These are phyloP conservation scores for Panopea generosa DNA, from an alignment of 2,888 invertebrate species.

Conservation along the genomic window DNA sequence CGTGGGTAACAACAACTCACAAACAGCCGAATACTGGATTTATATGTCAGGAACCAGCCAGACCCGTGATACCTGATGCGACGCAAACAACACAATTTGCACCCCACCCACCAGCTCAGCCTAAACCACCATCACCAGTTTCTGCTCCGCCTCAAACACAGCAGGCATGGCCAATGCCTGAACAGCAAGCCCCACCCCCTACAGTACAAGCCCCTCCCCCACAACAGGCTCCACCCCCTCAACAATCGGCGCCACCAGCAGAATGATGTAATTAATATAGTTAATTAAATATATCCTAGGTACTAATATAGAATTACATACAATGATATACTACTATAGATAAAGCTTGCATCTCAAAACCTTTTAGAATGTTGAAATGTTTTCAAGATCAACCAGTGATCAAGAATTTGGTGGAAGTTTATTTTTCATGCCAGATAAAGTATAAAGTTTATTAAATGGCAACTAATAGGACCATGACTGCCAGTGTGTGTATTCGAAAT, in stretches of 20 bases:
- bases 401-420: too few species aligned
- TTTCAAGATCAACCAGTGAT: too few species aligned
- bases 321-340: too few species aligned
- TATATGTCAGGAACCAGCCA: conserved; percentile 20
- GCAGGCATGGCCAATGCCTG: conserved; percentile 47
- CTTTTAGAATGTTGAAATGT: too few species aligned
- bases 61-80: conserved; percentile 53
- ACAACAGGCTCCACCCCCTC: conserved; percentile 41
- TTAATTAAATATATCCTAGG: not conserved
- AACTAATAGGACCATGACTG: too few species aligned
- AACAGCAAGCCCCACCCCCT: conserved; percentile 25
- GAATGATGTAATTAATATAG: conserved; percentile 38
- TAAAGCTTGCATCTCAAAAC: too few species aligned
- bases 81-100: conserved; percentile 63
- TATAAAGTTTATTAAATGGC: too few species aligned
- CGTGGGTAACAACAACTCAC: conserved; percentile 68
- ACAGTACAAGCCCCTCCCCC: conserved; percentile 44
- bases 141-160: conserved; percentile 15
- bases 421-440: too few species aligned
- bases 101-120: conserved; percentile 65
- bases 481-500: too few species aligned
- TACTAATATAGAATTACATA: too few species aligned
- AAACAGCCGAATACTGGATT: conserved; percentile 22
- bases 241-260: conserved; percentile 25
- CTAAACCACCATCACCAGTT: conserved; percentile 30